Base-by-base conservation (phyloP, 2,113 vertebrate genomes). In the Brienomyrus brachyistius region DNA sequence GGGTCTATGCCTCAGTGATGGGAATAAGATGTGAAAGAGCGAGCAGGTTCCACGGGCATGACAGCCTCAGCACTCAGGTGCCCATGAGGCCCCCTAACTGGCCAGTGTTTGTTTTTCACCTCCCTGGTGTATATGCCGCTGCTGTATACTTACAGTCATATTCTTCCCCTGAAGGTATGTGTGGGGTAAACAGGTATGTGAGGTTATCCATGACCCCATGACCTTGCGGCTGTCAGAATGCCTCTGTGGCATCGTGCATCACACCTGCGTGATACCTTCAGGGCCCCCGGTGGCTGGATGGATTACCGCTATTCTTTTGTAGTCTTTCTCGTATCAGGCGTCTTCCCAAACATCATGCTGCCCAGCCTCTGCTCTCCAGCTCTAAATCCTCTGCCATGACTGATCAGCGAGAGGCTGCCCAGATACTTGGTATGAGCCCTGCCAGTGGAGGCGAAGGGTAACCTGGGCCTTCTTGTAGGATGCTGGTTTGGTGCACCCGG, bases 371-470 rank as follows among this genome's bases (percentile, higher is more conserved):
- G 27, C 10, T 89, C 74, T 45, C 77, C 40, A 7, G 66, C 45
- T 66, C 23, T 40, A 89, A 91, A 91, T 91, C 88, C 88, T 87
- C 90, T 19, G 88, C 83, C 82, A 77, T 43, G 45, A 70, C 87
- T 66, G 89, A 89, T 90, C 86, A 88, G 54, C 43, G 88, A 91
- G 88, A 66, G 88, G 93, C 92, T 87, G 92, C 90, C 90, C 92
- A 91, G 92, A 94, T 95, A 92, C 93, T 94, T 91, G 87, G 92
- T 90, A 74, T 91, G 91, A 91, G 91, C 92, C 85, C 27, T 93
- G 95, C 95, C 94, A 91, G 93, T 95, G 94, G 95, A 95, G 62
- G 62, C 95, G 94, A 90, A 89, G 91, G 51, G 88, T 93, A 90
- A 4, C 87, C 47, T 9, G 43, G 40, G 21, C 21, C n/a, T 31